These are phyloP conservation scores for Mesodorylaimus sp. DNA, from an alignment of 2,888 invertebrate genomes.

Conservation along the genomic window DNA sequence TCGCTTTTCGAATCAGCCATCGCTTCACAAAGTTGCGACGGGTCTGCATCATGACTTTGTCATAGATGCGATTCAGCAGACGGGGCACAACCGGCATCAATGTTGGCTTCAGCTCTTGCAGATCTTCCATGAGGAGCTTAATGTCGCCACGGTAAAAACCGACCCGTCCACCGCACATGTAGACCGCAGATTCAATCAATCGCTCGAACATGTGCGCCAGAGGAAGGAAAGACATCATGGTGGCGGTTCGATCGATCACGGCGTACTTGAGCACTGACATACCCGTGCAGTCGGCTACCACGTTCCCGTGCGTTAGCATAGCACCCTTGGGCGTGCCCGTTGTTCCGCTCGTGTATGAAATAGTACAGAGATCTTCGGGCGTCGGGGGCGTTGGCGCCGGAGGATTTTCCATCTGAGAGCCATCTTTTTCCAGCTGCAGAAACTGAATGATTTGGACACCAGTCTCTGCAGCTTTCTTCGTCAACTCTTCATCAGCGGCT, in stretches of 20 bases:
- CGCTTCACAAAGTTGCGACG: constrained; percentile 24
- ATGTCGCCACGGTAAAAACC: constrained; percentile 77
- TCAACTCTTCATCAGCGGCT: constrained; percentile 15
- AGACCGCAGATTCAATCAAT: constrained; percentile 37
- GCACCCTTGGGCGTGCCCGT: constrained; percentile 91
- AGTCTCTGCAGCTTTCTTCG: constrained; percentile 8
- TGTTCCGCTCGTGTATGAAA: constrained; percentile 36
- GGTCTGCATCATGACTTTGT: constrained; percentile 42
- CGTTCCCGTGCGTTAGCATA: constrained; percentile 85
- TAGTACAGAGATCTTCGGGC: constrained; percentile 25
- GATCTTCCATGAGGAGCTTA: constrained; percentile 53
- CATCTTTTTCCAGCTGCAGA: neutral
- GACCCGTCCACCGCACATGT: constrained; percentile 45
- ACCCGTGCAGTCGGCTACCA: constrained; percentile 67
- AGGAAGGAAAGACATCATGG: constrained; percentile 80
- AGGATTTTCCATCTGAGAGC: neutral
- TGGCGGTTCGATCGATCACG: constrained; percentile 43
- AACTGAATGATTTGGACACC: neutral
- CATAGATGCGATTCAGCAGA: constrained; percentile 76
- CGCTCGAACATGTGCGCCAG: constrained; percentile 92
- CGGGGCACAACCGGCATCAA: constrained; percentile 87
- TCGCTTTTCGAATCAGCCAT: constrained; percentile 21
- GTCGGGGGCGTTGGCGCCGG: constrained; percentile 17
- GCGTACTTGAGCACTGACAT: constrained; percentile 35
- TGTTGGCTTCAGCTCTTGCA: constrained; percentile 73